These are phyloP conservation scores for Melanotaenia duboulayi DNA, from an alignment of 2,113 vertebrate species.

Conservation along the genomic window DNA sequence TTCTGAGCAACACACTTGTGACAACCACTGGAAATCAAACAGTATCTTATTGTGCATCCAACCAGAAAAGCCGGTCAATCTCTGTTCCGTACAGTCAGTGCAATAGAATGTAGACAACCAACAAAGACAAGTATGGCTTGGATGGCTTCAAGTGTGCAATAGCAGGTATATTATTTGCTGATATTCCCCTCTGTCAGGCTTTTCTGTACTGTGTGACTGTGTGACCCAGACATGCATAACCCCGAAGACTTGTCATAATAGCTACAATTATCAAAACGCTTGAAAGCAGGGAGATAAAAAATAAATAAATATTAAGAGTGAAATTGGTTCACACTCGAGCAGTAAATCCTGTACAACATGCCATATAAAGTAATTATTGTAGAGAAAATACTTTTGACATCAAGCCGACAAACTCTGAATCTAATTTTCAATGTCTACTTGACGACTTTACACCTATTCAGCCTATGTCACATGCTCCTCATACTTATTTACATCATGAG, in stretches of 20 bases:
- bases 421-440: slow-evolving; percentile 5
- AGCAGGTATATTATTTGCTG: slow-evolving; percentile 44
- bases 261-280: too few relatives aligned
- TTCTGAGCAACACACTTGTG: background rate
- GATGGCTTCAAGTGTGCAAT: background rate
- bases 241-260: too few relatives aligned
- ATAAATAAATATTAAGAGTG: background rate
- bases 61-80: slow-evolving; percentile 64
- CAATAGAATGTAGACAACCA: too few relatives aligned
- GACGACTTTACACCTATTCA: background rate
- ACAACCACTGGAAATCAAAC: slow-evolving; percentile 54
- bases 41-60: slow-evolving; percentile 63
- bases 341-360: background rate
- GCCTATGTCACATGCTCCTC: background rate
- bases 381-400: background rate
- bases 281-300: background rate
- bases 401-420: background rate
- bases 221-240: too few relatives aligned
- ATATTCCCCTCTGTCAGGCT: background rate
- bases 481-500: slow-evolving; percentile 22
- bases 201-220: too few relatives aligned
- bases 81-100: slow-evolving; percentile 70
- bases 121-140: too few relatives aligned
- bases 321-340: slow-evolving; percentile 1
- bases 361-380: background rate